These are phyloP conservation scores for Hoplostethus atlanticus DNA, from an alignment of 2,797 vertebrate genomes.

Conservation along the genomic window DNA sequence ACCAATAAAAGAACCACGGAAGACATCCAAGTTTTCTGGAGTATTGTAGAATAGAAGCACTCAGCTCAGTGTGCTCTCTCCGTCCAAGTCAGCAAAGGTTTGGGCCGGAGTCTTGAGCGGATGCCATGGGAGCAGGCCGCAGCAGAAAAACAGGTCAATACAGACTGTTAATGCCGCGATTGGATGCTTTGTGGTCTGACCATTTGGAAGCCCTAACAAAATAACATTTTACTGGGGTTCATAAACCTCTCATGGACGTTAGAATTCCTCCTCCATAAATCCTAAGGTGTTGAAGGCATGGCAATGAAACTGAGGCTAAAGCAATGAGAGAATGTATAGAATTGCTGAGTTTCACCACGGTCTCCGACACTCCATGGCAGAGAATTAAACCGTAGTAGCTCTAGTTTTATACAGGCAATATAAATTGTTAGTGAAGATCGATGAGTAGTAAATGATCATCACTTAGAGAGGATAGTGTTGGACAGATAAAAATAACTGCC, in stretches of 20 bases:
- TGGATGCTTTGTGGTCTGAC: constrained; percentile 83
- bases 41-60: constrained; percentile 67
- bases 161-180: constrained; percentile 79
- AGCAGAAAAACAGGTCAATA: constrained; percentile 83
- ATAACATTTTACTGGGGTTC: constrained; percentile 85
- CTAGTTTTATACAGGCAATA: constrained; percentile 43
- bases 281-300: constrained; percentile 80
- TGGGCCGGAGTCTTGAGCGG: constrained; percentile 75
- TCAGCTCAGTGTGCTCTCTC: constrained; percentile 61
- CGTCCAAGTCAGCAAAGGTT: constrained; percentile 67
- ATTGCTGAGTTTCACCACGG: constrained; percentile 29
- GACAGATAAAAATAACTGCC: background rate
- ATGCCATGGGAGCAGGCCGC: constrained; percentile 74
- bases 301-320: constrained; percentile 66
- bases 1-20: constrained; percentile 70
- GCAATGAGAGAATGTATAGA: constrained; percentile 59
- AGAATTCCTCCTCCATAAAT: constrained; percentile 79
- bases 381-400: constrained; percentile 31
- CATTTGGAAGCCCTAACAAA: constrained; percentile 78
- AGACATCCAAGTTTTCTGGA: constrained; percentile 67
- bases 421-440: constrained; percentile 48
- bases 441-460: constrained; percentile 52
- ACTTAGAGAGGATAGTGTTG: constrained; percentile 23
- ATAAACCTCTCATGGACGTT: constrained; percentile 83
- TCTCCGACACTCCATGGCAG: constrained; percentile 17